These are phyloP conservation scores for Leuciscus waleckii DNA, from an alignment of 2,797 vertebrate genomes.

Conservation along the genomic window DNA sequence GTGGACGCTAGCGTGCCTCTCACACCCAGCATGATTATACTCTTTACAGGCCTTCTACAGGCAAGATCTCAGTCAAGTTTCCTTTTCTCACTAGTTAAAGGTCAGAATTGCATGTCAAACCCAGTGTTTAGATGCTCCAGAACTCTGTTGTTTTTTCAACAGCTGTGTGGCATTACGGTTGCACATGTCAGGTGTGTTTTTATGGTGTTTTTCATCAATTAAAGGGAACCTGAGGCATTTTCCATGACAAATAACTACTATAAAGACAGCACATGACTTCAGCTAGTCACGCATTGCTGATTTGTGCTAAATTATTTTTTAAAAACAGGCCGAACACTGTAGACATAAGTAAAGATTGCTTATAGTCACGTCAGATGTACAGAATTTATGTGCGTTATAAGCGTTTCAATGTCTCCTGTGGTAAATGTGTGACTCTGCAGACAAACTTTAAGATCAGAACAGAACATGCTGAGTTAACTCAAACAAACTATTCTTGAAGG, in stretches of 20 bases:
- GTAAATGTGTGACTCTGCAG: slow-evolving; percentile 1
- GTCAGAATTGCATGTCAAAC: slow-evolving; percentile 41
- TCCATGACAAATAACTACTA: slow-evolving; percentile 64
- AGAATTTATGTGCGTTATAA: background rate
- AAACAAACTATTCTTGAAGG: background rate
- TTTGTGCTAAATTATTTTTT: slow-evolving; percentile 18
- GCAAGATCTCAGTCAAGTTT: background rate
- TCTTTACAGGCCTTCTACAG: slow-evolving; percentile 45
- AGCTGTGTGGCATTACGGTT: slow-evolving; percentile 62
- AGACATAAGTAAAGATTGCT: background rate
- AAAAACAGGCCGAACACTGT: slow-evolving; percentile 14
- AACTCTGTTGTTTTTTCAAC: slow-evolving; percentile 35
- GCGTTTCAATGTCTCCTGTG: background rate
- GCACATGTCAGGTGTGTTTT: slow-evolving; percentile 66
- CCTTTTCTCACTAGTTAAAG: slow-evolving; percentile 27
- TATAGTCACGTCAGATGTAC: background rate
- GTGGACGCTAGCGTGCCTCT: background rate
- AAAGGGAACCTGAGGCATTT: slow-evolving; percentile 62
- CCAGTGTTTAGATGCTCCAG: background rate
- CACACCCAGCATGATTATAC: slow-evolving; percentile 66
- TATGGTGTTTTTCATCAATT: slow-evolving; percentile 66
- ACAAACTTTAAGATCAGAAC: background rate
- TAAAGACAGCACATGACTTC: slow-evolving; percentile 53
- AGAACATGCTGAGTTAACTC: background rate
- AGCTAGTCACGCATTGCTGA: slow-evolving; percentile 51